Percentiles rank a stretch among this genome's conserved stretches.
Conservation (phyloP, 2,888 invertebrate species). For the Helleia helle region DNA sequence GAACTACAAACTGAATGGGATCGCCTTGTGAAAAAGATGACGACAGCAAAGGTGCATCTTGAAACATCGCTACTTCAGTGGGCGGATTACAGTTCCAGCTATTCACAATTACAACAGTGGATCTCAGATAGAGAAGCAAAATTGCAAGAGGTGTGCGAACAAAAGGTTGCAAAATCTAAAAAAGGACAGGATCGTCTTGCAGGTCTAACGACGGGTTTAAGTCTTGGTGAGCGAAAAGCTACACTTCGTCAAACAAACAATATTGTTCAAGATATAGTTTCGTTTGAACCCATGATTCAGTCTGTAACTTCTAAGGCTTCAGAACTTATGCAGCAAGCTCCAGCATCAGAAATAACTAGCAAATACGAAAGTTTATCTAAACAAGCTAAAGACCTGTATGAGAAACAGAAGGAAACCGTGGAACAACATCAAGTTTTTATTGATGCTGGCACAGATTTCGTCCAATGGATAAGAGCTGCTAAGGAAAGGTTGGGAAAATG, state of each 20-base stretch:
- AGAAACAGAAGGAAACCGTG: slow-evolving; percentile 90
- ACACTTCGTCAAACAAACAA: slow-evolving; percentile 92
- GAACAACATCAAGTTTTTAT: slow-evolving; percentile 94
- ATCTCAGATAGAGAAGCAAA: slow-evolving; percentile 94
- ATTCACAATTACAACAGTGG: slow-evolving; percentile 94
- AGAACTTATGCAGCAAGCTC: slow-evolving; percentile 91
- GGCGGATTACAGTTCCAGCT: slow-evolving; percentile 96
- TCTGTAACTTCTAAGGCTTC: slow-evolving; percentile 95
- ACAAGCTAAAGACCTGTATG: slow-evolving; percentile 91
- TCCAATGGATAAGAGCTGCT: slow-evolving; percentile 93
- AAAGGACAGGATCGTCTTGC: slow-evolving; percentile 79
- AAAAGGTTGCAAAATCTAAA: slow-evolving; percentile 85
- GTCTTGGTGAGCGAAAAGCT: slow-evolving; percentile 90
- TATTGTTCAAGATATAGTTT: slow-evolving; percentile 96
- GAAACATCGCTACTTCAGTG: slow-evolving; percentile 94
- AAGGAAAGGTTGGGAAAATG: slow-evolving; percentile 93
- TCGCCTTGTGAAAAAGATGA: slow-evolving; percentile 90
- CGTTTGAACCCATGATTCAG: slow-evolving; percentile 97
- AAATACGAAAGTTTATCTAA: slow-evolving; percentile 93
- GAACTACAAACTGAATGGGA: slow-evolving; percentile 96
- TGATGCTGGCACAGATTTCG: slow-evolving; percentile 92
- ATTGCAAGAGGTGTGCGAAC: slow-evolving; percentile 90
- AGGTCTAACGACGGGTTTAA: slow-evolving; percentile 83
- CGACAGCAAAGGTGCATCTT: slow-evolving; percentile 90
- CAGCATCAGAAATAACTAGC: slow-evolving; percentile 91